Percentiles rank a stretch among this genome's conserved stretches.
These are phyloP conservation scores for Drosophila planitibia DNA, from an alignment of 2,888 invertebrate genomes.

Conservation along the genomic window DNA sequence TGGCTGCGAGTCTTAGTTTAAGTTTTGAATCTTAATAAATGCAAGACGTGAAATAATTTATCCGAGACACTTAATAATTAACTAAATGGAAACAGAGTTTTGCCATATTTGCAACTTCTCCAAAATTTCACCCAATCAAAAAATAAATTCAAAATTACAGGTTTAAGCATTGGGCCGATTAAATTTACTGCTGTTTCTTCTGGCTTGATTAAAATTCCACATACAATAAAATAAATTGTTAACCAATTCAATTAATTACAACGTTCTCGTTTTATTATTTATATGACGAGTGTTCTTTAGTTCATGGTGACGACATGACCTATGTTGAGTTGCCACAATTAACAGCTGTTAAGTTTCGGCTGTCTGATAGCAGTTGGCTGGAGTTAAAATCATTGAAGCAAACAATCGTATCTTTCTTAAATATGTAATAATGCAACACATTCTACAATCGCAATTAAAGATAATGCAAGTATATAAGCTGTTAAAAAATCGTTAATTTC, in stretches of 20 bases:
- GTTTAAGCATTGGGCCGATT: slow-evolving; percentile 39
- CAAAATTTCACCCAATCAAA: slow-evolving; percentile 29
- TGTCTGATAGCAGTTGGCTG: background rate
- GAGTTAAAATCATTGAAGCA: background rate
- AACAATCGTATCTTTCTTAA: background rate
- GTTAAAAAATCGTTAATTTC: too few species aligned
- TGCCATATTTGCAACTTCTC: slow-evolving; percentile 37
- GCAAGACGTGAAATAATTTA: slow-evolving; percentile 15
- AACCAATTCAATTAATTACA: slow-evolving; percentile 4
- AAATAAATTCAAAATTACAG: slow-evolving; percentile 52
- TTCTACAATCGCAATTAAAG: background rate
- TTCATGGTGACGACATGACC: too few species aligned
- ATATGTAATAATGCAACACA: background rate
- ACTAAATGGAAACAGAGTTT: slow-evolving; percentile 37
- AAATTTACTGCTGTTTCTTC: slow-evolving; percentile 37
- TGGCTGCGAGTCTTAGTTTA: slow-evolving; percentile 86
- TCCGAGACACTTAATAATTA: slow-evolving; percentile 15
- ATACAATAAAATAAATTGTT: slow-evolving; percentile 31
- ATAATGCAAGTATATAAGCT: background rate
- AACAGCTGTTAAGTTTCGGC: too few species aligned
- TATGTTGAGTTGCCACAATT: background rate
- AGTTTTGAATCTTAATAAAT: slow-evolving; percentile 18
- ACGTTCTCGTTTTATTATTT: background rate
- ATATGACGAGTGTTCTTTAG: too few species aligned
- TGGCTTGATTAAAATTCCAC: slow-evolving; percentile 55